Evolutionary conservation across 2,797 vertebrate species (phyloP).

Genomic region (Podargus strigoides): DNA sequence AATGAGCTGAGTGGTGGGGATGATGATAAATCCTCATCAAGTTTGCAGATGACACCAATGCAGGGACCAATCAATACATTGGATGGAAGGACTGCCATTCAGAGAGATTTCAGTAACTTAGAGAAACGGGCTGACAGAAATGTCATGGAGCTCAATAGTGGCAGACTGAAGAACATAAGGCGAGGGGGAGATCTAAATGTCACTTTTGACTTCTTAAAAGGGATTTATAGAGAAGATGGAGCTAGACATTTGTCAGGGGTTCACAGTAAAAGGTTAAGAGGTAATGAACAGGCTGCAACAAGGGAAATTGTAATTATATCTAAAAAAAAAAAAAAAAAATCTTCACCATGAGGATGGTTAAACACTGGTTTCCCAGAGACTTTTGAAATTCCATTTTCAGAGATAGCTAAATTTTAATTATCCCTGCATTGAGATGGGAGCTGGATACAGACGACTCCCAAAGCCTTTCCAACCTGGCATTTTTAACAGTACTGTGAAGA

Average conservation of each 20-base stretch:
- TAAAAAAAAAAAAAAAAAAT: background rate
- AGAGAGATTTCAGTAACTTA: background rate
- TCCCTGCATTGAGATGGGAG: background rate
- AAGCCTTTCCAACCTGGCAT: background rate
- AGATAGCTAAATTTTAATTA: background rate
- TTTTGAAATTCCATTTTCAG: background rate
- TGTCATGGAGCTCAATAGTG: background rate
- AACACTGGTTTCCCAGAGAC: background rate
- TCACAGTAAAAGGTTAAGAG: conserved; percentile 33
- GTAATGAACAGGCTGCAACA: background rate
- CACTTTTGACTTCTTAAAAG: conserved; percentile 34
- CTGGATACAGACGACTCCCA: background rate
- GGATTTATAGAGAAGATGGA: conserved; percentile 22
- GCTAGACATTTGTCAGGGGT: conserved; percentile 12
- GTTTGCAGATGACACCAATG: background rate
- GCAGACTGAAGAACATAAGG: conserved; percentile 38
- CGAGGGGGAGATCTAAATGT: conserved; percentile 26
- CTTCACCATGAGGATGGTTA: background rate
- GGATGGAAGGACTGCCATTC: background rate
- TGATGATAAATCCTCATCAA: conserved; percentile 9
- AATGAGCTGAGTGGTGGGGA: background rate
- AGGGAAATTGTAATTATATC: background rate
- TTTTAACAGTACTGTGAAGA: background rate
- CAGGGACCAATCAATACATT: background rate
- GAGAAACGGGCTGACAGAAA: conserved; percentile 24